A percentile compares a stretch with the other conserved stretches of the same genome.
Conservation (phyloP, 2,113 vertebrate genomes). For the Syrmaticus mikado region DNA sequence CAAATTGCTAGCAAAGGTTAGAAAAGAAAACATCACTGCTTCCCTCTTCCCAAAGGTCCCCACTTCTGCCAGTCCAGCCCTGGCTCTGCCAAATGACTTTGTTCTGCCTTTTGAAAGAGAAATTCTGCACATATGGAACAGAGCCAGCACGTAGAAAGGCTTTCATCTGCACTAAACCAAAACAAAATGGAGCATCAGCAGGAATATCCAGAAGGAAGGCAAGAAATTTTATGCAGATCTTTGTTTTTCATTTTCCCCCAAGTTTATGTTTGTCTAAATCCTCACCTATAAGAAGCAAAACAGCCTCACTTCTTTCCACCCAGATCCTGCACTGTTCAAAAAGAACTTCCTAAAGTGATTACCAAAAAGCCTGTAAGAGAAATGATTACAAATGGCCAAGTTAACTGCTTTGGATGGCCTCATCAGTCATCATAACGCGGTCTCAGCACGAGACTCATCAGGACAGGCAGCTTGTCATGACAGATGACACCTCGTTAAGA, state of each 20-base stretch:
- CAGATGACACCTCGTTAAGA: constrained; percentile 59
- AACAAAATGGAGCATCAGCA: neutral
- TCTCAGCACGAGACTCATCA: constrained; percentile 64
- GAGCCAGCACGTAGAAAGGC: neutral
- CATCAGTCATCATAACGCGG: constrained; percentile 68
- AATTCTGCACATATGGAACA: neutral
- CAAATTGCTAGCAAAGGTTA: neutral
- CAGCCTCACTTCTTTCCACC: neutral
- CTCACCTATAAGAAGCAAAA: constrained; percentile 26
- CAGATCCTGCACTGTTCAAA: constrained; percentile 28
- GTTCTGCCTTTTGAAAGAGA: neutral
- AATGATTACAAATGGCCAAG: constrained; percentile 76
- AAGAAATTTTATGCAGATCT: neutral
- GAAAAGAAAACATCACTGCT: neutral
- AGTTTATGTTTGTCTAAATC: constrained; percentile 16
- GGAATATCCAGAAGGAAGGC: neutral
- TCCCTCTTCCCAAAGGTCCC: neutral
- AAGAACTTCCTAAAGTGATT: constrained; percentile 66
- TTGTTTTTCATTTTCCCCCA: neutral
- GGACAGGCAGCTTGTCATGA: constrained; percentile 64
- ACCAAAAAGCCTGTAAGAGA: constrained; percentile 56
- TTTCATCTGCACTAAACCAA: neutral
- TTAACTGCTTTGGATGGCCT: constrained; percentile 60
- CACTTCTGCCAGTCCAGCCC: neutral
- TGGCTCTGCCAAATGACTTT: neutral